These are phyloP conservation scores for Sitta europaea DNA, from an alignment of 2,113 vertebrate genomes.

Conservation along the genomic window DNA sequence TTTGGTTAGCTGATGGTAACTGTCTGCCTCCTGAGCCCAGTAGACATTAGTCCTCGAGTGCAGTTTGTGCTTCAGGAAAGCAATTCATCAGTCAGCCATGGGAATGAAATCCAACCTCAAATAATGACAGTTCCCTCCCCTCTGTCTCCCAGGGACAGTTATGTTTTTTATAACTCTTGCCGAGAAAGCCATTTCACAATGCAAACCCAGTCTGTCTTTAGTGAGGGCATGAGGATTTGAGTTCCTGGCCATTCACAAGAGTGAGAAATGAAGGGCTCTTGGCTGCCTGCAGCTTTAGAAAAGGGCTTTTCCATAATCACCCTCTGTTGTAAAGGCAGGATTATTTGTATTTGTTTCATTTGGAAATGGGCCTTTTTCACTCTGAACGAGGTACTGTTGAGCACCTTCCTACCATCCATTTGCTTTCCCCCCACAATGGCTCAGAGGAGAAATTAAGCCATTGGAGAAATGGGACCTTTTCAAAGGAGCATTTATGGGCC, in stretches of 20 bases:
- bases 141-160: conserved; percentile 7
- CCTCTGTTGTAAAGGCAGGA: conserved; percentile 24
- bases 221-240: not conserved
- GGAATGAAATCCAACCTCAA: conserved; percentile 2
- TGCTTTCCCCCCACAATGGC: not conserved
- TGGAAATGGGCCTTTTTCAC: conserved; percentile 36
- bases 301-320: conserved; percentile 36
- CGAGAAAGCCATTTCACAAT: not conserved
- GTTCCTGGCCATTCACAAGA: not conserved
- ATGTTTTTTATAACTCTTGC: conserved; percentile 32
- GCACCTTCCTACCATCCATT: conserved; percentile 27
- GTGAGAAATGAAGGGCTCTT: conserved; percentile 43
- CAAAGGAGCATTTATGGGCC: not conserved
- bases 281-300: conserved; percentile 20
- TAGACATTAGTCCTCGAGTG: not conserved
- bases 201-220: not conserved
- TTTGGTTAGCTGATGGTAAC: not conserved
- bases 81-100: not conserved
- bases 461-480: not conserved
- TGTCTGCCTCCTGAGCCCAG: not conserved
- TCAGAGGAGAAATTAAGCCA: conserved; percentile 25
- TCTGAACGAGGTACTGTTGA: conserved; percentile 2
- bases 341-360: conserved; percentile 60
- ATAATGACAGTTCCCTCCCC: not conserved
- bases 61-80: not conserved